phyloP scores from a whole-genome alignment of 2,888 invertebrate genomes.

The Megaustenia siamemsis region DNA sequence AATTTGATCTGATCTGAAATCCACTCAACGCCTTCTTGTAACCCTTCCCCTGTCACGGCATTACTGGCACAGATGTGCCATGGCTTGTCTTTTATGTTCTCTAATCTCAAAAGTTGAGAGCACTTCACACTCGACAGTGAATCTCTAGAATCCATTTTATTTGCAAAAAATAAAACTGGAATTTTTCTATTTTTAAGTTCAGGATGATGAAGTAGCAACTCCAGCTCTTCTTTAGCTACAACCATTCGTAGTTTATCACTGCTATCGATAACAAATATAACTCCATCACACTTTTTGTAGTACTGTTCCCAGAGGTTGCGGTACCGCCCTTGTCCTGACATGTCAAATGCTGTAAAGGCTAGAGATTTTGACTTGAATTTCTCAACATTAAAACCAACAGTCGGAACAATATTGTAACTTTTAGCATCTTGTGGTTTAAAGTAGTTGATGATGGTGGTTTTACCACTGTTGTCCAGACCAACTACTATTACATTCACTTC shows the following conservation, averaged over 20 bases:
- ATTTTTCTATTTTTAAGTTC: constrained; percentile 85
- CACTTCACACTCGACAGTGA: constrained; percentile 91
- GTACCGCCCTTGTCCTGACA: constrained; percentile 97
- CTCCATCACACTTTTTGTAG: constrained; percentile 94
- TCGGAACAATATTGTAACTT: constrained; percentile 89
- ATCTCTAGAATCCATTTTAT: constrained; percentile 95
- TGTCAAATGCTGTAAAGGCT: constrained; percentile 95
- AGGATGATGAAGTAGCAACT: constrained; percentile 91
- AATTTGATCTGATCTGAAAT: constrained; percentile 85
- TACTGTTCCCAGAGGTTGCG: constrained; percentile 98
- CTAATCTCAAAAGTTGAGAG: constrained; percentile 85
- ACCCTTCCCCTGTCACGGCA: constrained; percentile 94
- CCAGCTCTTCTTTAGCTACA: constrained; percentile 96
- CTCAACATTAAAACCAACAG: constrained; percentile 93
- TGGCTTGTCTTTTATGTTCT: constrained; percentile 91
- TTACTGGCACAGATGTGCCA: constrained; percentile 98
- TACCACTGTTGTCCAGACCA: constrained; percentile 97
- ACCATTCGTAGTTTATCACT: constrained; percentile 93
- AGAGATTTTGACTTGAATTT: constrained; percentile 92
- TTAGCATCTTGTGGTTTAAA: constrained; percentile 89
- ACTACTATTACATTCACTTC: constrained; percentile 92
- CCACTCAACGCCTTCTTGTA: constrained; percentile 96
- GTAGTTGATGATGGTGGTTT: constrained; percentile 94
- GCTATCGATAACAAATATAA: constrained; percentile 97
- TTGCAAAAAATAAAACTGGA: constrained; percentile 95